Conservation (phyloP, 2,888 invertebrate species). For the Oligia strigilis region DNA sequence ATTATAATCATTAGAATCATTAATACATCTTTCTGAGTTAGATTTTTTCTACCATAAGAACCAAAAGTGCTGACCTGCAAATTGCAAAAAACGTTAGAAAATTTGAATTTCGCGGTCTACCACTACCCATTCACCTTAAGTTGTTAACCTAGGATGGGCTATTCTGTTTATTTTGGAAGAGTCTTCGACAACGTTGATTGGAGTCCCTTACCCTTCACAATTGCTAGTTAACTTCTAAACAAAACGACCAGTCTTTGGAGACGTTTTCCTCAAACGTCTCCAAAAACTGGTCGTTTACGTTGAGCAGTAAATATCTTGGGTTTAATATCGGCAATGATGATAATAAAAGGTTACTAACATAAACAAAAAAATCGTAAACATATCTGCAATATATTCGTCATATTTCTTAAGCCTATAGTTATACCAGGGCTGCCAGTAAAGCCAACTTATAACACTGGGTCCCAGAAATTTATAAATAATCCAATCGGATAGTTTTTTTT, state of each 20-base stretch:
- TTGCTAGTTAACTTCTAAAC: background rate
- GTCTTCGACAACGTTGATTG: background rate
- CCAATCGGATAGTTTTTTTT: background rate
- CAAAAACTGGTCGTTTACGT: background rate
- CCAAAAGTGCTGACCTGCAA: no score
- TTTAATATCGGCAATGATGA: background rate
- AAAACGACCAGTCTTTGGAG: background rate
- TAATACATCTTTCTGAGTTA: no score
- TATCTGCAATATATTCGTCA: conserved; percentile 4
- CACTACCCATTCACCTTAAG: no score
- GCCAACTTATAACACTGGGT: background rate
- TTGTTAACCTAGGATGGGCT: background rate
- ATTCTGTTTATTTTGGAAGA: background rate
- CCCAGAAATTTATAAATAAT: background rate
- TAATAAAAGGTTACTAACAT: background rate
- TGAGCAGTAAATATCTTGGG: background rate
- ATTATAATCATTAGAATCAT: no score
- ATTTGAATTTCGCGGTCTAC: no score
- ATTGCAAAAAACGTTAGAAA: no score
- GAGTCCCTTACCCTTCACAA: background rate
- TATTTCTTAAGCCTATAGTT: background rate
- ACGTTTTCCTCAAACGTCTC: background rate
- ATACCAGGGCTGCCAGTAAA: background rate
- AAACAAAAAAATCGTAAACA: background rate
- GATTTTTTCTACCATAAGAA: no score